Conservation (phyloP, 2,797 vertebrate genomes). For the Schizothorax lantsangensis region DNA sequence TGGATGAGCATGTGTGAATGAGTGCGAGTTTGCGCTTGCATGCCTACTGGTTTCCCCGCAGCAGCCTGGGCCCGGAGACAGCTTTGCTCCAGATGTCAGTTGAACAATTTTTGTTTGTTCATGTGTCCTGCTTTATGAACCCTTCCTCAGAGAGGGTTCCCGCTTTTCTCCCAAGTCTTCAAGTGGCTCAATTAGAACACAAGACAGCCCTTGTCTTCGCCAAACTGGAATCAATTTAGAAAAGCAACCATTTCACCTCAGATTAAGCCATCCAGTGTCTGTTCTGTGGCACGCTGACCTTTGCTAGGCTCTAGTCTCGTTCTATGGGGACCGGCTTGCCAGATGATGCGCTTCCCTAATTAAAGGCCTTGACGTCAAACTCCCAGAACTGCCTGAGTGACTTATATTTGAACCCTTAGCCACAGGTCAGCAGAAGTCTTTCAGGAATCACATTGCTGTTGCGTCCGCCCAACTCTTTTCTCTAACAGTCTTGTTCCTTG, state of each 20-base stretch:
- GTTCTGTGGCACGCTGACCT: slow-evolving; percentile 81
- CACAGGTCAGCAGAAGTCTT: slow-evolving; percentile 66
- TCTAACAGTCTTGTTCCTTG: slow-evolving; percentile 34
- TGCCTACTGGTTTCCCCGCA: slow-evolving; percentile 56
- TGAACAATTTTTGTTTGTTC: slow-evolving; percentile 74
- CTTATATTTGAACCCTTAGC: slow-evolving; percentile 71
- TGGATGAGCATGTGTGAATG: slow-evolving; percentile 30
- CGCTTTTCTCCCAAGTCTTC: slow-evolving; percentile 64
- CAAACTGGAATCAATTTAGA: slow-evolving; percentile 80
- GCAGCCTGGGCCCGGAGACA: slow-evolving; percentile 58
- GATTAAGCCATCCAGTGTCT: slow-evolving; percentile 78
- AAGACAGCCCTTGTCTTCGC: slow-evolving; percentile 76
- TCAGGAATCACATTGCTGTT: slow-evolving; percentile 36
- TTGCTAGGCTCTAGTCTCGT: slow-evolving; percentile 75
- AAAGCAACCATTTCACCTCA: slow-evolving; percentile 82
- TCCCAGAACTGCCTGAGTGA: slow-evolving; percentile 61
- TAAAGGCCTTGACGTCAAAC: slow-evolving; percentile 78
- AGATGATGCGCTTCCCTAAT: slow-evolving; percentile 74
- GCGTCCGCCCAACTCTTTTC: slow-evolving; percentile 36
- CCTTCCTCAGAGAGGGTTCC: slow-evolving; percentile 66
- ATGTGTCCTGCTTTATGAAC: slow-evolving; percentile 72
- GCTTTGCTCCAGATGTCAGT: slow-evolving; percentile 70
- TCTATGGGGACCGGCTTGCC: slow-evolving; percentile 66
- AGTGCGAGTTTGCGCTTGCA: slow-evolving; percentile 5
- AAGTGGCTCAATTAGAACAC: slow-evolving; percentile 75